These are phyloP conservation scores for Albula goreensis DNA, from an alignment of 2,113 vertebrate species.

Conservation along the genomic window DNA sequence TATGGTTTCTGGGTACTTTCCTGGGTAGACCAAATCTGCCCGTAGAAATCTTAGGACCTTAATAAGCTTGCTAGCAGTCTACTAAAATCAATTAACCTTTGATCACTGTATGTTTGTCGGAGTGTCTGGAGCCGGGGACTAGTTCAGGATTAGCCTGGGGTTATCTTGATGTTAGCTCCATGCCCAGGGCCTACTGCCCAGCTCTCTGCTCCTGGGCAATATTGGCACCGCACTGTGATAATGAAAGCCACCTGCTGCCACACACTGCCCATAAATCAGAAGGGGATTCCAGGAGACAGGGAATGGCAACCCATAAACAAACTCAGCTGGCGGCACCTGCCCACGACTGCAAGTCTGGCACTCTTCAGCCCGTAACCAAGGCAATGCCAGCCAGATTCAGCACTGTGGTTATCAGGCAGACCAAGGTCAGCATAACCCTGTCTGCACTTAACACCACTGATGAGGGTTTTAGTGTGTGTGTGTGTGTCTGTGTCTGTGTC, in stretches of 20 bases:
- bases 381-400: constrained; percentile 25
- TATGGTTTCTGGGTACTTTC: no score
- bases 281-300: constrained; percentile 25
- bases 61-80: no score
- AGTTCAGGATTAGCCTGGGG: no score
- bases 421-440: constrained; percentile 58
- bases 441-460: not conserved
- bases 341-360: constrained; percentile 57
- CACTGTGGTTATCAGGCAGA: constrained; percentile 34
- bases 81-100: no score
- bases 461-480: not conserved
- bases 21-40: no score
- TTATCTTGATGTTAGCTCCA: not conserved
- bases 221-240: constrained; percentile 51
- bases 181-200: constrained; percentile 1
- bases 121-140: no score
- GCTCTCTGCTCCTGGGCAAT: constrained; percentile 8
- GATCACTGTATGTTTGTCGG: no score
- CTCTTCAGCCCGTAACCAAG: constrained; percentile 45
- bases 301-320: constrained; percentile 39
- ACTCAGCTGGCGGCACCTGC: constrained; percentile 14
- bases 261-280: not conserved
- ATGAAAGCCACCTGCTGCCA: constrained; percentile 72
- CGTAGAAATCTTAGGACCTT: no score
- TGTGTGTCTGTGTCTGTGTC: not conserved